Evolutionary conservation across 92 coral and sea anemone species (phyloP).

Genomic region (Palythoa grandiflora): DNA sequence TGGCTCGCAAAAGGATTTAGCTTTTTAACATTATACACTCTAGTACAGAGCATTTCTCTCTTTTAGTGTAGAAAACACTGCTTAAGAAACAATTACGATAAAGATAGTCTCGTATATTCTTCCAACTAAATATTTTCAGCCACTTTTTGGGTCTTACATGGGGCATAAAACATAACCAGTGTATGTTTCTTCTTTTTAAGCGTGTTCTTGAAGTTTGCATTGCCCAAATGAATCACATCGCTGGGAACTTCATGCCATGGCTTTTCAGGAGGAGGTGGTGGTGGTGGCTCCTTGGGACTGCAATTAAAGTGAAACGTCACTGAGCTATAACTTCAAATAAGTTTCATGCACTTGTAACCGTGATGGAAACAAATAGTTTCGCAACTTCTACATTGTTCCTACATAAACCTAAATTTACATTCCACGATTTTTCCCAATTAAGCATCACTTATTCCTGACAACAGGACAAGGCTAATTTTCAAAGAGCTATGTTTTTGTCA

Average conservation of each 20-base stretch:
- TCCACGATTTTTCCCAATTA: neutral
- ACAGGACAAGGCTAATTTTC: too few relatives aligned
- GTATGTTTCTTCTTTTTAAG: slow-evolving; percentile 97
- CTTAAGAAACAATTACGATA: too few relatives aligned
- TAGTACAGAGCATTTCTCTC: neutral
- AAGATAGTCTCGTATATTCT: neutral
- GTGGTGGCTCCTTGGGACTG: slow-evolving; percentile 99
- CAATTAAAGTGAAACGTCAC: neutral
- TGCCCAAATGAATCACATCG: slow-evolving; percentile 84
- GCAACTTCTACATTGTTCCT: neutral
- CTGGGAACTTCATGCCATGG: slow-evolving; percentile 92
- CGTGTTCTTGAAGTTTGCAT: slow-evolving; percentile 81
- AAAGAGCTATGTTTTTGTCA: too few relatives aligned
- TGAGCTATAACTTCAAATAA: neutral
- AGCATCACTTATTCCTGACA: too few relatives aligned
- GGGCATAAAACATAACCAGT: slow-evolving; percentile 99
- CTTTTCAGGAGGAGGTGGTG: slow-evolving; percentile 97
- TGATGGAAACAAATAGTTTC: neutral
- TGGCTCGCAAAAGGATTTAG: too few relatives aligned
- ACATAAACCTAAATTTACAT: neutral
- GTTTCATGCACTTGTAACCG: neutral
- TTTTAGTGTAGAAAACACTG: too few relatives aligned
- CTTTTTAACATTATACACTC: neutral
- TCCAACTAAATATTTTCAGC: neutral
- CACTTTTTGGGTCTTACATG: slow-evolving; percentile 76